Conservation (phyloP, 1,140 invertebrate genomes). For the Drosophila bocqueti region DNA sequence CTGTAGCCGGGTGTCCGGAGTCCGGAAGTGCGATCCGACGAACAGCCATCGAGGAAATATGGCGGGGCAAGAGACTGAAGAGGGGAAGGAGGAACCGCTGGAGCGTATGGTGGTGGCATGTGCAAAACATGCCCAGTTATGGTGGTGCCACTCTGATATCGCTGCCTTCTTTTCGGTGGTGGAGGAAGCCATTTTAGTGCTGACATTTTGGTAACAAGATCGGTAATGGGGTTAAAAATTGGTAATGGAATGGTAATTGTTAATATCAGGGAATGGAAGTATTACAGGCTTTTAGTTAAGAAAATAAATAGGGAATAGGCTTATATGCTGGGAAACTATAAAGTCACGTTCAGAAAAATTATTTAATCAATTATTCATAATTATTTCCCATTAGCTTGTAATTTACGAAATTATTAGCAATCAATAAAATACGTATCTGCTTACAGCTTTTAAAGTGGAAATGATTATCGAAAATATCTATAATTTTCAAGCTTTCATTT, state of each 20-base stretch:
- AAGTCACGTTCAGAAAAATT: neutral
- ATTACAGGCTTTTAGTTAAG: neutral
- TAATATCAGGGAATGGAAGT: neutral
- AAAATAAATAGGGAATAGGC: neutral
- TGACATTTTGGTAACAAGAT: slow-evolving; percentile 52
- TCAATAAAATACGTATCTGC: too few species aligned
- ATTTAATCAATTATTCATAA: neutral
- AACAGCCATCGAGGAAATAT: slow-evolving; percentile 56
- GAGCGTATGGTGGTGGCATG: slow-evolving; percentile 53
- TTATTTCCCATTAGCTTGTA: neutral
- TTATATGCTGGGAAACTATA: neutral
- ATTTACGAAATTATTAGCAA: neutral
- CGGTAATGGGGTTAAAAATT: slow-evolving; percentile 17
- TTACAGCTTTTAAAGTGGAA: too few species aligned
- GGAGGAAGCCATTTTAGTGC: slow-evolving; percentile 48
- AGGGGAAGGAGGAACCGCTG: slow-evolving; percentile 27
- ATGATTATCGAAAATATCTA: neutral
- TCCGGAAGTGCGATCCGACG: slow-evolving; percentile 67
- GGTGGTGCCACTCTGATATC: slow-evolving; percentile 9
- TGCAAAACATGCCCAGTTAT: slow-evolving; percentile 40
- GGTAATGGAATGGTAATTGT: neutral
- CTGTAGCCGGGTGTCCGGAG: neutral
- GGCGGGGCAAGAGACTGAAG: slow-evolving; percentile 13
- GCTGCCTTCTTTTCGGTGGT: slow-evolving; percentile 15
- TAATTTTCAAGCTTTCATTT: neutral